Percentiles rank a stretch among this genome's conserved stretches.
Evolutionary conservation across 2,113 vertebrate species (phyloP).

Genomic region (Osmerus mordax): DNA sequence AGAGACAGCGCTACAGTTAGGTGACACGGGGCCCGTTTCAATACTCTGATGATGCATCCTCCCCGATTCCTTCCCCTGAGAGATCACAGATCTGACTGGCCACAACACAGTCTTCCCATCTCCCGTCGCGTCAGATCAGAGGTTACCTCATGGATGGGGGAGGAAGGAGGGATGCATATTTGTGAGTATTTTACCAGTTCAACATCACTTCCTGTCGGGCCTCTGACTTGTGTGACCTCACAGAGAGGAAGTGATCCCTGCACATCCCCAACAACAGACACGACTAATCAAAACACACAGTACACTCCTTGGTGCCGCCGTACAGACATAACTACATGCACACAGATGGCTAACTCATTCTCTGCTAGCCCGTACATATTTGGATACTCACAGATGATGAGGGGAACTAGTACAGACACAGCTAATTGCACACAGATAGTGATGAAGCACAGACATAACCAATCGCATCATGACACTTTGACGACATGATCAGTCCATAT

Average conservation of each 20-base stretch:
- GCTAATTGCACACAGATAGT: conserved; percentile 2
- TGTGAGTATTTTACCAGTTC: not conserved
- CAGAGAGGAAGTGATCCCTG: not conserved
- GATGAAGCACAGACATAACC: conserved; percentile 7
- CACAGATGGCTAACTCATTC: conserved; percentile 6
- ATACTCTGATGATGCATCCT: no score
- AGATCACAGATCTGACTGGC: not conserved
- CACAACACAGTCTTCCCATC: no score
- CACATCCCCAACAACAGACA: not conserved
- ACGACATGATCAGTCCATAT: not conserved
- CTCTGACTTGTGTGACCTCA: not conserved
- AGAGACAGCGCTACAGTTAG: no score
- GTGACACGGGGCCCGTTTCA: no score
- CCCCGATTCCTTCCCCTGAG: not conserved
- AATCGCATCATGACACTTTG: not conserved
- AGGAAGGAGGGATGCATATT: not conserved
- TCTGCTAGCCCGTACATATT: no score
- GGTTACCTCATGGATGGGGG: not conserved
- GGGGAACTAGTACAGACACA: conserved; percentile 19
- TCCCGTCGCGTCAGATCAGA: no score
- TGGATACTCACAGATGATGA: no score
- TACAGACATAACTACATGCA: conserved; percentile 30
- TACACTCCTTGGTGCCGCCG: not conserved
- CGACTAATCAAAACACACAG: not conserved
- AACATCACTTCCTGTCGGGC: not conserved